phyloP scores from a whole-genome alignment of 2,888 invertebrate genomes.

The Temnothorax unifasciatus region DNA sequence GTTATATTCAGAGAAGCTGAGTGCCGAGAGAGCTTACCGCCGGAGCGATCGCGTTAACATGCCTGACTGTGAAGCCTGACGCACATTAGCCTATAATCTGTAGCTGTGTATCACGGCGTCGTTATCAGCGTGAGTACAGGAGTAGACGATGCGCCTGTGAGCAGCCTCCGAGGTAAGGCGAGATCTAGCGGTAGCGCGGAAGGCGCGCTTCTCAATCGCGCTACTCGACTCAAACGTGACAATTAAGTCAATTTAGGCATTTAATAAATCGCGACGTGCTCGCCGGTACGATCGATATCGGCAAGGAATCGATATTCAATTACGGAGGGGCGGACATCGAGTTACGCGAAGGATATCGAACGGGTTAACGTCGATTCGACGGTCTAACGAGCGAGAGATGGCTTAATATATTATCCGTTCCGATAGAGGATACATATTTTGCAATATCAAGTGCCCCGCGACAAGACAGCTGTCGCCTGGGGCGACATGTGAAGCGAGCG shows the following conservation, averaged over 20 bases:
- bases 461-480: conserved; percentile 38
- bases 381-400: conserved; percentile 16
- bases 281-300: conserved; percentile 8
- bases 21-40: background rate
- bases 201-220: background rate
- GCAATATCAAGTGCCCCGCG: conserved; percentile 26
- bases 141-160: background rate
- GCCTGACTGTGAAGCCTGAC: background rate
- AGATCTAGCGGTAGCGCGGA: background rate
- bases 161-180: background rate
- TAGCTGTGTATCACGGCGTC: background rate
- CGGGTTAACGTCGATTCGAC: conserved; percentile 2
- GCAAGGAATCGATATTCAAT: conserved; percentile 43
- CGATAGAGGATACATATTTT: conserved; percentile 27
- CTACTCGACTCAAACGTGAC: background rate
- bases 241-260: background rate
- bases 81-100: background rate
- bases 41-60: background rate
- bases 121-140: conserved; percentile 18
- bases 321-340: background rate
- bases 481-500: conserved; percentile 10
- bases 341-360: background rate
- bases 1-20: background rate
- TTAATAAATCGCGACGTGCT: conserved; percentile 24
- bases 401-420: conserved; percentile 39